A percentile compares a stretch with the other conserved stretches of the same genome.
phyloP scores from a whole-genome alignment of 1,140 invertebrate genomes.

The Acromyrmex heyeri region DNA sequence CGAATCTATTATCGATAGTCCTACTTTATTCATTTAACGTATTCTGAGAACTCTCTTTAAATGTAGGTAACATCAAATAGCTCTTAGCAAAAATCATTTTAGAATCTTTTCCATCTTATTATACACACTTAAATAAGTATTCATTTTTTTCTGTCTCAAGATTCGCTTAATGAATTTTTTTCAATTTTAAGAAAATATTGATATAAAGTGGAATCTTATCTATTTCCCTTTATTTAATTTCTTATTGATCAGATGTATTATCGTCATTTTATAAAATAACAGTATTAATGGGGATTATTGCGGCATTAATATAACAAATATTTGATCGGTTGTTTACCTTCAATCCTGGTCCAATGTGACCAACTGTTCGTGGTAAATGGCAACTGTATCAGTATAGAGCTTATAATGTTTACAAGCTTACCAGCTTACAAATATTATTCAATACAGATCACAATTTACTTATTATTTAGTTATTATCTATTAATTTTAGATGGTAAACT shows the following conservation, averaged over 20 bases:
- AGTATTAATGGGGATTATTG: constrained; percentile 15
- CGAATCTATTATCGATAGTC: not conserved
- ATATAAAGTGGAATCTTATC: not conserved
- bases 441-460: constrained; percentile 3
- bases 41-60: not conserved
- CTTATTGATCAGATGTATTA: not conserved
- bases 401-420: not conserved
- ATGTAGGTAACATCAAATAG: not conserved
- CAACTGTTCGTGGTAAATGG: constrained; percentile 19
- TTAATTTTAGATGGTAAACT: constrained; percentile 15
- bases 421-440: not conserved
- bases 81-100: not conserved
- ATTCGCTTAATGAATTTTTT: not conserved
- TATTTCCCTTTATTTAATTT: not conserved
- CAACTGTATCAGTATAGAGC: not conserved
- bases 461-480: not conserved
- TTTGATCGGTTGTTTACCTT: constrained; percentile 34
- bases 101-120: not conserved
- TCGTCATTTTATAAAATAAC: not conserved
- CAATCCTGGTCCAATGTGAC: not conserved
- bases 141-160: not conserved
- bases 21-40: not conserved
- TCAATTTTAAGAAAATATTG: not conserved
- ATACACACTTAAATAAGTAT: not conserved
- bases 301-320: constrained; percentile 29